phyloP scores from a whole-genome alignment of 1,140 invertebrate species.

The Euwallacea similis region DNA sequence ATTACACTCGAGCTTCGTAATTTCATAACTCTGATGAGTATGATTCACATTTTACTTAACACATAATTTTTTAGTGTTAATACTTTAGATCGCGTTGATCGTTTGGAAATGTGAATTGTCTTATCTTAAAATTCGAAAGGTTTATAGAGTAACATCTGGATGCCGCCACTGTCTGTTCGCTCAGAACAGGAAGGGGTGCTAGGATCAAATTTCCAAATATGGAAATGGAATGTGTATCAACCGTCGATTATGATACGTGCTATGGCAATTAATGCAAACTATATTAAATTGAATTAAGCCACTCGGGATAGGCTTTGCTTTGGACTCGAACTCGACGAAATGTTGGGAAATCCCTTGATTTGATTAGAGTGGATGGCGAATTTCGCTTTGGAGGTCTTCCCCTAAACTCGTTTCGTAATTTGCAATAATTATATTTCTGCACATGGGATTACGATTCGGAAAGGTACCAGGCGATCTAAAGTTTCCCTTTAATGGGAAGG shows the following conservation, averaged over 20 bases:
- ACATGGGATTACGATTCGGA: no score
- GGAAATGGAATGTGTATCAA: conserved; percentile 41
- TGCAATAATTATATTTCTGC: conserved; percentile 2
- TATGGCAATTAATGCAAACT: conserved; percentile 45
- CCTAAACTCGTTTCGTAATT: conserved; percentile 14
- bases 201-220: conserved; percentile 25
- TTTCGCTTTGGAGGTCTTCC: conserved; percentile 18
- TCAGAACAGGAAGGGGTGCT: not conserved
- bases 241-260: conserved; percentile 38
- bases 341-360: conserved; percentile 24
- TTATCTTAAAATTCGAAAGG: no score
- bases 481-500: no score
- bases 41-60: not conserved
- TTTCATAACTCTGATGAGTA: not conserved
- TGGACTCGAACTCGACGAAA: conserved; percentile 38
- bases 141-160: no score
- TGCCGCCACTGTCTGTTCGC: no score
- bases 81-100: no score
- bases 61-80: not conserved
- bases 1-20: not conserved
- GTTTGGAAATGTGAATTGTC: no score
- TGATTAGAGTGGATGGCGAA: conserved; percentile 26
- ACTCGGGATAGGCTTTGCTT: conserved; percentile 40
- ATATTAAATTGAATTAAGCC: conserved; percentile 46
- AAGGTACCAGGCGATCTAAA: no score